These are phyloP conservation scores for Puffinus mauretanicus DNA, from an alignment of 2,113 vertebrate genomes.

Conservation along the genomic window DNA sequence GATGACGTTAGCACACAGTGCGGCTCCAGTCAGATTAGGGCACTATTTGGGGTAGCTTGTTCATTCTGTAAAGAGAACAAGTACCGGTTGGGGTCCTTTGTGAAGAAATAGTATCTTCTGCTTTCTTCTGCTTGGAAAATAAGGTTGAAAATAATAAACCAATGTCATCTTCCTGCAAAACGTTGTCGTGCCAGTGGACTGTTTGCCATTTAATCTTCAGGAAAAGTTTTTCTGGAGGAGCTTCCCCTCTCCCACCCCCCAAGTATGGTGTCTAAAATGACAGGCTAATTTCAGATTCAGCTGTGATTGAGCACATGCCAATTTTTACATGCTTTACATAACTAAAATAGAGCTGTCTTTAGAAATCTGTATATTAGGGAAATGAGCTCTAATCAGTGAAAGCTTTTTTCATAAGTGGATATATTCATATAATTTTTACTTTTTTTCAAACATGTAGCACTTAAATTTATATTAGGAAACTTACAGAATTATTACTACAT, in stretches of 20 bases:
- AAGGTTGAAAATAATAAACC: not conserved
- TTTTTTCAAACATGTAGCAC: conserved; percentile 49
- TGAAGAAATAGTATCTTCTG: not conserved
- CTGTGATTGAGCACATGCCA: conserved; percentile 77
- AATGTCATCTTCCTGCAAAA: not conserved
- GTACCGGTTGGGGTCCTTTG: not conserved
- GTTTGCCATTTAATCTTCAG: conserved; percentile 11
- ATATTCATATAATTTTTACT: conserved; percentile 60
- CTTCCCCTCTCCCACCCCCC: conserved; percentile 18
- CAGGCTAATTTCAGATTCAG: conserved; percentile 78
- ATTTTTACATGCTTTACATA: conserved; percentile 77
- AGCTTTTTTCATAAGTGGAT: conserved; percentile 64
- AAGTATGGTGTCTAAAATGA: conserved; percentile 72
- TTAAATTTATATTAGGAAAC: conserved; percentile 53
- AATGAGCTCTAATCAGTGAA: conserved; percentile 73
- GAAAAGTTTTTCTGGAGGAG: conserved; percentile 46
- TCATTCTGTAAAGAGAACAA: not conserved
- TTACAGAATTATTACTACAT: conserved; percentile 5
- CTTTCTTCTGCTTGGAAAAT: not conserved
- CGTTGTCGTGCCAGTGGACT: not conserved
- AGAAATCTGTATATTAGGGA: conserved; percentile 74
- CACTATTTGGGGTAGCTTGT: not conserved
- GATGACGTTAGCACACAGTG: not conserved
- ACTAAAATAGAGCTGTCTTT: conserved; percentile 81
- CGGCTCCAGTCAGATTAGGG: not conserved